A percentile compares a stretch with the other conserved stretches of the same genome.
Evolutionary conservation across 2,888 invertebrate species (phyloP).

Genomic region (Drosophila nigricruria): DNA sequence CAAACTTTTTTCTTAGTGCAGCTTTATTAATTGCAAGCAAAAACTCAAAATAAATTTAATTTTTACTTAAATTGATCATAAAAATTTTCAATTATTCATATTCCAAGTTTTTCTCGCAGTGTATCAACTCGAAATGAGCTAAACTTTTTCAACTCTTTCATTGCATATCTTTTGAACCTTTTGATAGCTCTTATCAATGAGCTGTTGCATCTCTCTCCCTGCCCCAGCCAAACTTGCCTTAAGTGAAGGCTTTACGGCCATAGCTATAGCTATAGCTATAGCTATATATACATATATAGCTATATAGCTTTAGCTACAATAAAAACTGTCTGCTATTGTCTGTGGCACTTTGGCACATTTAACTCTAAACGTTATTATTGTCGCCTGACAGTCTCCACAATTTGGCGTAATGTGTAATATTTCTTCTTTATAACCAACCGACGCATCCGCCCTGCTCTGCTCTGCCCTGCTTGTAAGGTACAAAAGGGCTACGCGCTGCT

Average conservation of each 20-base stretch:
- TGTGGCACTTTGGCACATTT: constrained; percentile 41
- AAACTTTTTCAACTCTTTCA: constrained; percentile 12
- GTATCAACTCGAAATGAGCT: neutral
- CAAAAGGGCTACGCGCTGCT: constrained; percentile 6
- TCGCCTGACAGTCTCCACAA: constrained; percentile 84
- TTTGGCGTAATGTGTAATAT: constrained; percentile 85
- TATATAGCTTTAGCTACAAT: constrained; percentile 35
- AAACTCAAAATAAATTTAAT: too few species aligned
- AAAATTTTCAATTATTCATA: neutral
- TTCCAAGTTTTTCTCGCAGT: neutral
- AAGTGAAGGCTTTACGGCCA: constrained; percentile 1
- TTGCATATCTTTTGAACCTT: constrained; percentile 13
- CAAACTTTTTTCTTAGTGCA: neutral
- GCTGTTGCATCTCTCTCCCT: constrained; percentile 29
- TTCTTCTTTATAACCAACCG: constrained; percentile 84
- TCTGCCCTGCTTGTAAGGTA: constrained; percentile 57
- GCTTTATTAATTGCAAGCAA: too few species aligned
- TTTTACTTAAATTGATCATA: neutral
- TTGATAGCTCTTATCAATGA: constrained; percentile 37
- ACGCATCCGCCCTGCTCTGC: constrained; percentile 57
- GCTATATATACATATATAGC: constrained; percentile 26
- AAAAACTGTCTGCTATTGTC: constrained; percentile 52
- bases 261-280: constrained; percentile 25
- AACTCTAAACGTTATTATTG: constrained; percentile 81
- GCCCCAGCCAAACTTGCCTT: neutral